Evolutionary conservation across 2,888 invertebrate species (phyloP).

Genomic region (Eupithecia insigniata): DNA sequence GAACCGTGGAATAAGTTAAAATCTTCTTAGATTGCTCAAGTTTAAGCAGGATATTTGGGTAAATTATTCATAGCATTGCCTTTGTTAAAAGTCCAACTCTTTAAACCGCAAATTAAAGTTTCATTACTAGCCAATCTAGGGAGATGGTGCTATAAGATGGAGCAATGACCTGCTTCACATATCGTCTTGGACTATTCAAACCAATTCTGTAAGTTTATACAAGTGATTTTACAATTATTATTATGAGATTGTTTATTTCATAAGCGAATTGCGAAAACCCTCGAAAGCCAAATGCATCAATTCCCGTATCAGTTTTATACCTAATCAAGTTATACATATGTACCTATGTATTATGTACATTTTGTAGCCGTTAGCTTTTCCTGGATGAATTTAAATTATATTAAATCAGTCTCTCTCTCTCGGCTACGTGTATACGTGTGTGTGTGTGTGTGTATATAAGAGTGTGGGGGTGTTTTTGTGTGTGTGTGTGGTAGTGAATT

Average conservation of each 20-base stretch:
- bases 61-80: conserved; percentile 15
- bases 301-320: no score
- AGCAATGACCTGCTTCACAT: conserved; percentile 27
- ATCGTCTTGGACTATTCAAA: neutral
- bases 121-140: conserved; percentile 33
- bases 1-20: conserved; percentile 4
- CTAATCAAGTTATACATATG: no score
- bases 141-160: conserved; percentile 28
- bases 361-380: neutral
- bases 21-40: conserved; percentile 13
- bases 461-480: no score
- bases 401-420: neutral
- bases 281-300: neutral
- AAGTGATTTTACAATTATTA: neutral
- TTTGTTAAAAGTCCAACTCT: conserved; percentile 22
- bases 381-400: neutral
- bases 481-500: neutral
- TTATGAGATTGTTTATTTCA: neutral
- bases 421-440: neutral
- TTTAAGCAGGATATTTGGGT: conserved; percentile 2
- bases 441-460: no score
- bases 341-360: no score
- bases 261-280: neutral
- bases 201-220: neutral
- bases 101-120: conserved; percentile 16